A percentile compares a stretch with the other conserved stretches of the same genome.
phyloP scores from a whole-genome alignment of 2,113 vertebrate species.

The Rhea americana region DNA sequence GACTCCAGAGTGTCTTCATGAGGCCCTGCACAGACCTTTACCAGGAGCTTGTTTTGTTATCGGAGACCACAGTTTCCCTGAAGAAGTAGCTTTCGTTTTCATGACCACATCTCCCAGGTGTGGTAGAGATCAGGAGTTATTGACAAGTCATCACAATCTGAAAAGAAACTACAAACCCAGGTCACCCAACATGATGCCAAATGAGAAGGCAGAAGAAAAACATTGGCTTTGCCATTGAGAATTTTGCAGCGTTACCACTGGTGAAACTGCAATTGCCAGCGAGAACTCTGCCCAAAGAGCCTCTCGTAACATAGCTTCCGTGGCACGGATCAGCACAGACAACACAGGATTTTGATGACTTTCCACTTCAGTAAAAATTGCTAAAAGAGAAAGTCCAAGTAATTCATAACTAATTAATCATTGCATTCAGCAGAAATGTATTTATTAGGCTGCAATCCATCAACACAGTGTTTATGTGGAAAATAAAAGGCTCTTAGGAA shows the following conservation, averaged over 20 bases:
- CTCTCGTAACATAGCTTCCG: neutral
- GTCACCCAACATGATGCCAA: neutral
- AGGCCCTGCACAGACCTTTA: neutral
- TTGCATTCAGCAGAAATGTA: neutral
- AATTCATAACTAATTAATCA: neutral
- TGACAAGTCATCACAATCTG: neutral
- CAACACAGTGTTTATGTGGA: neutral
- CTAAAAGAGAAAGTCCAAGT: neutral
- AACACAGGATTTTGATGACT: neutral
- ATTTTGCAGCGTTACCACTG: neutral
- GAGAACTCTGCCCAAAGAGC: neutral
- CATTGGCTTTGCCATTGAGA: neutral
- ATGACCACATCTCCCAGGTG: neutral
- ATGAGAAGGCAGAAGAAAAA: neutral
- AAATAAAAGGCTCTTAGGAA: neutral
- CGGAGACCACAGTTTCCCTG: neutral
- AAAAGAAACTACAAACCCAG: neutral
- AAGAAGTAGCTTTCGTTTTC: neutral
- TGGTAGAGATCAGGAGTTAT: neutral
- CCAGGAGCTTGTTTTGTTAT: neutral
- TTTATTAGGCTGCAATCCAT: slow-evolving; percentile 12
- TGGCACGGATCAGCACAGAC: neutral
- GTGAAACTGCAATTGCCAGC: neutral
- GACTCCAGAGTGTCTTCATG: neutral
- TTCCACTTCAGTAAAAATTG: neutral